Evolutionary conservation across 2,113 vertebrate genomes (phyloP).

Genomic region (Motacilla alba): DNA sequence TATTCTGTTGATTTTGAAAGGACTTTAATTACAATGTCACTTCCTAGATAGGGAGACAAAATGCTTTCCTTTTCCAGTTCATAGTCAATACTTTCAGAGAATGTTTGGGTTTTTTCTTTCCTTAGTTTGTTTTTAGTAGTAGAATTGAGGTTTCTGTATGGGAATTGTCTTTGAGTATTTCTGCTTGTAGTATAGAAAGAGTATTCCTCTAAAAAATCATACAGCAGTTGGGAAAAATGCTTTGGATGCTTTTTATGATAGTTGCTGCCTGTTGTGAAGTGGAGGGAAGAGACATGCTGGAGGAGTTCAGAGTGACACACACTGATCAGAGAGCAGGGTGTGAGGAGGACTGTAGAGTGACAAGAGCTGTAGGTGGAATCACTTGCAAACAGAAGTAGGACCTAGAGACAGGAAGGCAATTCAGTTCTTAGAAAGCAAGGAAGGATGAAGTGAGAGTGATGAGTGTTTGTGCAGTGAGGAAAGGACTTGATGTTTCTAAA

Average conservation of each 20-base stretch:
- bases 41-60: not conserved
- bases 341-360: not conserved
- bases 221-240: not conserved
- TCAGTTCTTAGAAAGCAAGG: not conserved
- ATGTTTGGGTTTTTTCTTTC: not conserved
- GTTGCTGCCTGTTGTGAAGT: not conserved
- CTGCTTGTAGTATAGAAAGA: not conserved
- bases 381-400: not conserved
- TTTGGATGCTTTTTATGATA: not conserved
- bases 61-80: not conserved
- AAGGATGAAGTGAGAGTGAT: not conserved
- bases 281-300: not conserved
- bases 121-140: not conserved
- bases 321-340: not conserved
- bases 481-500: not conserved
- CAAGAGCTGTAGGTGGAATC: not conserved
- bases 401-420: not conserved
- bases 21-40: not conserved
- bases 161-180: not conserved
- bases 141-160: not conserved
- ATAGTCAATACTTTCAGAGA: not conserved
- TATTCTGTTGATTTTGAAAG: not conserved
- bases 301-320: not conserved
- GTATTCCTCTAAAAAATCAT: not conserved
- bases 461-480: not conserved